phyloP scores from a whole-genome alignment of 1,140 invertebrate species.

The Sminthurinus signatus region DNA sequence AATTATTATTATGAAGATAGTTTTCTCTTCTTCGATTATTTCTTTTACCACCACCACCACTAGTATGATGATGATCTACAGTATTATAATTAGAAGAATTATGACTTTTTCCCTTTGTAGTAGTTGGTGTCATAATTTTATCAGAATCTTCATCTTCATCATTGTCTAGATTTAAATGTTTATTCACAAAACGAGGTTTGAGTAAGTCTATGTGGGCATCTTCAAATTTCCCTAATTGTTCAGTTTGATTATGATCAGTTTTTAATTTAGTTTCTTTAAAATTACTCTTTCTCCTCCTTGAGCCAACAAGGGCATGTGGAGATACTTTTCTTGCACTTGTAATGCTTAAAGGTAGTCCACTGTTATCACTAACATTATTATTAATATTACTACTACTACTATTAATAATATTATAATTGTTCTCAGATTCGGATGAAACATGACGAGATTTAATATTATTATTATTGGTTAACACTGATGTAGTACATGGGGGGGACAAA shows the following conservation, averaged over 20 bases:
- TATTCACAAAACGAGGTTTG: not conserved
- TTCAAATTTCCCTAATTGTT: constrained; percentile 4
- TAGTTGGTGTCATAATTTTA: too few relatives aligned
- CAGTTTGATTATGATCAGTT: constrained; percentile 4
- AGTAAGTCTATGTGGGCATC: constrained; percentile 1
- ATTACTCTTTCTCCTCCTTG: constrained; percentile 8
- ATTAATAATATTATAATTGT: too few relatives aligned
- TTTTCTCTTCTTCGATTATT: too few relatives aligned
- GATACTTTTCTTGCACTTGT: not conserved
- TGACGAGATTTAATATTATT: not conserved
- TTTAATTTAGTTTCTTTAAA: constrained; percentile 12
- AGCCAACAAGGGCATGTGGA: not conserved
- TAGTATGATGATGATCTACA: too few relatives aligned
- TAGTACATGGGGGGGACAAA: too few relatives aligned
- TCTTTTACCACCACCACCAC: too few relatives aligned
- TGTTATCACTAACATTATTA: too few relatives aligned
- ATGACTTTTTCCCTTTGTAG: too few relatives aligned
- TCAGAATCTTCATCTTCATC: not conserved
- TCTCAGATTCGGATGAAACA: constrained; percentile 2
- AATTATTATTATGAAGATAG: too few relatives aligned
- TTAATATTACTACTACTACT: too few relatives aligned
- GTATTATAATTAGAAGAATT: too few relatives aligned
- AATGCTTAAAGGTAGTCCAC: not conserved
- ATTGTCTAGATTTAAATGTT: not conserved
- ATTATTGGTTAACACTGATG: too few relatives aligned